These are phyloP conservation scores for Pyrochroa serraticornis DNA, from an alignment of 2,888 invertebrate genomes.

Conservation along the genomic window DNA sequence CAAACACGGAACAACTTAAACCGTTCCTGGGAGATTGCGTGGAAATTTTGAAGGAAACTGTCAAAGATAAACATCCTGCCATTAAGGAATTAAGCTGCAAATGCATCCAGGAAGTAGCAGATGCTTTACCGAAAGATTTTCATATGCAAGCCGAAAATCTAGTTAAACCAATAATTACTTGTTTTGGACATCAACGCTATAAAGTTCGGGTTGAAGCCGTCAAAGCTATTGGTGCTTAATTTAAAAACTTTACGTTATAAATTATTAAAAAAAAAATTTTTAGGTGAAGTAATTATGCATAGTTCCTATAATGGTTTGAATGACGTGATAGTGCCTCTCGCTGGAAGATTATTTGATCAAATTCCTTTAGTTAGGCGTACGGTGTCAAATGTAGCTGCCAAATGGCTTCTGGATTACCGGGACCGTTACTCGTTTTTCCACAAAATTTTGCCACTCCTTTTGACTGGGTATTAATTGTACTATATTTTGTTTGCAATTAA, in stretches of 20 bases:
- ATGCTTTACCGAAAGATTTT: constrained; percentile 70
- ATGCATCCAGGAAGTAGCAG: constrained; percentile 71
- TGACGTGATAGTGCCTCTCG: constrained; percentile 77
- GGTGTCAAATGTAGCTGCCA: constrained; percentile 76
- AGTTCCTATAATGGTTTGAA: constrained; percentile 60
- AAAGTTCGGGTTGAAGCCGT: constrained; percentile 78
- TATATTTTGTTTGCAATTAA: not conserved
- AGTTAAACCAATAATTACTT: constrained; percentile 73
- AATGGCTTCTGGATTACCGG: constrained; percentile 76
- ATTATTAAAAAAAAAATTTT: constrained; percentile 11
- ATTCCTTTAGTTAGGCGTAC: constrained; percentile 78
- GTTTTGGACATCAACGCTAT: constrained; percentile 83
- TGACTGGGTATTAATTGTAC: constrained; percentile 75
- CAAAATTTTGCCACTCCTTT: constrained; percentile 80
- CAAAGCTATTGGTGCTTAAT: constrained; percentile 69
- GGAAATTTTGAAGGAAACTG: constrained; percentile 72
- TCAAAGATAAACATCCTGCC: constrained; percentile 79
- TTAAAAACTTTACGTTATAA: constrained; percentile 25
- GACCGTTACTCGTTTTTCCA: constrained; percentile 92
- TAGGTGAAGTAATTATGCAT: constrained; percentile 68
- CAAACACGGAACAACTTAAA: constrained; percentile 63
- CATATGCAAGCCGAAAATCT: constrained; percentile 76
- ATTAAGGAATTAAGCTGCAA: constrained; percentile 77
- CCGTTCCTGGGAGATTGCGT: constrained; percentile 79
- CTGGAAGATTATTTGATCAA: constrained; percentile 86